Evolutionary conservation across 2,113 vertebrate species (phyloP), one percentile per base, ranked within the genome.

Genomic region (Phaetusa simplex): DNA sequence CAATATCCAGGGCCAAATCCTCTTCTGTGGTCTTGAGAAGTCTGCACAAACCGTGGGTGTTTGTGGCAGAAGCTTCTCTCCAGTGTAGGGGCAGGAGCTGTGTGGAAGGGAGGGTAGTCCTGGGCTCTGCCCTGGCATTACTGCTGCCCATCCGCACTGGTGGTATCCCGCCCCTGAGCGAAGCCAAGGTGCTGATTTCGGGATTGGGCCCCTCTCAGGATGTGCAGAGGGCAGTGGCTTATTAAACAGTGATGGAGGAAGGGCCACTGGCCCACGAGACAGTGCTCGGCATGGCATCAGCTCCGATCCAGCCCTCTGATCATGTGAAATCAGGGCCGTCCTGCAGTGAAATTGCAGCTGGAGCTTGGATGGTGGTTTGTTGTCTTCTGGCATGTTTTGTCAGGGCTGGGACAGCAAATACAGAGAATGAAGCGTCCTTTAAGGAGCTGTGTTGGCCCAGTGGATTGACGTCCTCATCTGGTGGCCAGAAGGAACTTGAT

Each of bases 221-320:
- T 50, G 10, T 36, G 6, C 45, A 52, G 58, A 55, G n/a, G 29
- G 14, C 49, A 88, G 4, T 27, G 24, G 21, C 11, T 65, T 62
- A 40, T 50, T 87, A 23, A 94, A 62, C 14, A 49, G 47, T 27
- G 47, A 17, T 65, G 23, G 17, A 56, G 34, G 27, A 67, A 64
- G 38, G 29, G 24, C 30, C 55, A 32, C 2, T 3, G 36, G 20
- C 14, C 77, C 42, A 26, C 8, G 14, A 1, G 20, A 42, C 78
- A 50, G 34, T 6, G 2, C 47, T 69, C 2, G 0, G 29, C 32
- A 5, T 1, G 1, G n/a, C 0, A 3, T 47, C 1, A 0, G 24
- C 78, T 91, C 1, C 2, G 18, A 69, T 66, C 38, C 30, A 86
- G 15, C 42, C 47, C 3, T 61, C 19, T 53, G 50, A 30, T 82